Percentiles rank a stretch among this genome's conserved stretches.
These are phyloP conservation scores for Disparrhopalites patrizii DNA, from an alignment of 2,888 invertebrate species.

Conservation along the genomic window DNA sequence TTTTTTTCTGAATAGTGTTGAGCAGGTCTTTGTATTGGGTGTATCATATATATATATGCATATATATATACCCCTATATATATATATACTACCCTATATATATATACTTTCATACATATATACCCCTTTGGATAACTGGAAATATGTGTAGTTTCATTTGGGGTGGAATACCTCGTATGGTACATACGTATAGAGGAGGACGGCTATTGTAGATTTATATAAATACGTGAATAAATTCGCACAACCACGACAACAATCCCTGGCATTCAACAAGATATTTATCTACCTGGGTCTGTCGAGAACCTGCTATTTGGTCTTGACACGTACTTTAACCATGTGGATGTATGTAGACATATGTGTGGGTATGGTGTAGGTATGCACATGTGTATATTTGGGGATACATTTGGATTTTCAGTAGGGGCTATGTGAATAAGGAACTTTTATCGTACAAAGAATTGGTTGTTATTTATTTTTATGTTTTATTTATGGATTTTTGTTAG, in stretches of 20 bases:
- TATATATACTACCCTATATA: background rate
- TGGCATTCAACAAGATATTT: slow-evolving; percentile 15
- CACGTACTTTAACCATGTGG: slow-evolving; percentile 10
- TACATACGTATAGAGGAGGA: no score
- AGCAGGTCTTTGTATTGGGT: background rate
- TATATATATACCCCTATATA: background rate
- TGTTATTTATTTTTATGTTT: no score
- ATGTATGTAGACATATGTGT: no score
- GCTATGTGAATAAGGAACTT: no score
- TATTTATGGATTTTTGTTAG: no score
- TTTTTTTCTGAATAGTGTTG: background rate
- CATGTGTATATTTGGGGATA: no score
- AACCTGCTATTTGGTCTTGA: slow-evolving; percentile 8
- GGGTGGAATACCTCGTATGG: no score
- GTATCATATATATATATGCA: background rate
- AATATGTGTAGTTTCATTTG: no score
- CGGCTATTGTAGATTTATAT: background rate
- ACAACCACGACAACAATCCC: background rate
- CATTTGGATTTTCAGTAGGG: no score
- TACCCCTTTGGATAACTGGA: background rate
- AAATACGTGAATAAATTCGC: background rate
- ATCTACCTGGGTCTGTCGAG: slow-evolving; percentile 3
- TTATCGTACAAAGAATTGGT: no score
- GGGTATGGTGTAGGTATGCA: no score
- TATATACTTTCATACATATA: background rate